Percentiles rank a stretch among this genome's conserved stretches.
These are phyloP conservation scores for Cataglyphis altisquamis DNA, from an alignment of 2,888 invertebrate genomes.

Conservation along the genomic window DNA sequence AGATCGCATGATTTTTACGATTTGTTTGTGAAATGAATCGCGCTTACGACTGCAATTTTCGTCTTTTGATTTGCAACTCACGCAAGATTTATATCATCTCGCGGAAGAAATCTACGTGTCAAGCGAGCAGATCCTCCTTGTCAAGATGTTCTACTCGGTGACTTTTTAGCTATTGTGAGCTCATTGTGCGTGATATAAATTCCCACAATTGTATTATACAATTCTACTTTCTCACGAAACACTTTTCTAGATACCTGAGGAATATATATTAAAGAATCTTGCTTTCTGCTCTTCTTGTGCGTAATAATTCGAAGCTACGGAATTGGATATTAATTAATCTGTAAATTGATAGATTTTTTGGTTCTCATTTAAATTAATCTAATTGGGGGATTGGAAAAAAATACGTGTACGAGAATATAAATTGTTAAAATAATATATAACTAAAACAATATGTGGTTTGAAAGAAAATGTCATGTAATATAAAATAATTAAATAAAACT, in stretches of 20 bases:
- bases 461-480: background rate
- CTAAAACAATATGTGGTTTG: background rate
- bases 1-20: background rate
- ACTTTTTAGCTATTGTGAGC: slow-evolving; percentile 5
- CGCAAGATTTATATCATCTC: slow-evolving; percentile 21
- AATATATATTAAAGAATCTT: slow-evolving; percentile 24
- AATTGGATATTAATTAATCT: slow-evolving; percentile 17
- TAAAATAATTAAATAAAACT: background rate
- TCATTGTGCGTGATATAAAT: slow-evolving; percentile 32
- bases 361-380: background rate
- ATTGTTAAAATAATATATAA: background rate
- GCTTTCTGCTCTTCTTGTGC: slow-evolving; percentile 22
- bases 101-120: slow-evolving; percentile 9
- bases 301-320: slow-evolving; percentile 15
- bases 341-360: background rate
- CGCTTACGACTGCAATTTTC: background rate
- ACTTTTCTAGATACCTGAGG: slow-evolving; percentile 39
- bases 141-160: slow-evolving; percentile 12
- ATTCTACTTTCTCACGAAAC: slow-evolving; percentile 45
- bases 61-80: background rate
- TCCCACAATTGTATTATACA: slow-evolving; percentile 44
- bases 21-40: slow-evolving; percentile 19
- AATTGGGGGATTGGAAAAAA: background rate
- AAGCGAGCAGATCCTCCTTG: slow-evolving; percentile 12
- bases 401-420: background rate